Percentiles rank a stretch among this genome's conserved stretches.
phyloP scores from a whole-genome alignment of 2,888 invertebrate species.

The Eupithecia centaureata region DNA sequence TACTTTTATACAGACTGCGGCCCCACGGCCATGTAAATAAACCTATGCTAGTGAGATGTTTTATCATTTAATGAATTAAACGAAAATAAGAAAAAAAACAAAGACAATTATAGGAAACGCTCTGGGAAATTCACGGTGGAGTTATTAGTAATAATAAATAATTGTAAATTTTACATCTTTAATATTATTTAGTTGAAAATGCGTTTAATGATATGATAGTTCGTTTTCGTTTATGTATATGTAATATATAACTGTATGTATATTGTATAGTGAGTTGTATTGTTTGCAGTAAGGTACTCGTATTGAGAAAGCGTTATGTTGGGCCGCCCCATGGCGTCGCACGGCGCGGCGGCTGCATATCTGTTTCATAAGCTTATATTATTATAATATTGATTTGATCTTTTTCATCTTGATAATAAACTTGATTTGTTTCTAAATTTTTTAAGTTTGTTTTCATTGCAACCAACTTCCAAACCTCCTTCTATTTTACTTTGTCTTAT shows the following conservation, averaged over 20 bases:
- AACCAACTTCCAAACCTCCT: neutral
- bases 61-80: constrained; percentile 74
- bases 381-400: constrained; percentile 76
- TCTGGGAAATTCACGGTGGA: constrained; percentile 72
- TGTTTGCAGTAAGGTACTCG: constrained; percentile 49
- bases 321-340: constrained; percentile 45
- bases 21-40: constrained; percentile 74
- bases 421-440: constrained; percentile 84
- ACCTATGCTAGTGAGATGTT: constrained; percentile 79
- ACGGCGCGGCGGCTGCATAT: constrained; percentile 64
- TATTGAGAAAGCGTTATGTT: constrained; percentile 54
- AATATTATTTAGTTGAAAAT: constrained; percentile 63
- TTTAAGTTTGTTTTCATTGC: constrained; percentile 61
- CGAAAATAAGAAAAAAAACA: constrained; percentile 64
- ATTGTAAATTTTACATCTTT: constrained; percentile 70
- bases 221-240: constrained; percentile 65
- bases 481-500: no score
- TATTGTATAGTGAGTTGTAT: constrained; percentile 52
- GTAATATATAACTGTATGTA: constrained; percentile 57
- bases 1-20: constrained; percentile 78
- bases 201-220: constrained; percentile 51
- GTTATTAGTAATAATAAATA: constrained; percentile 43
- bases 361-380: constrained; percentile 76
- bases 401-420: constrained; percentile 84
- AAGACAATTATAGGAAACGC: constrained; percentile 71